Evolutionary conservation across 2,113 vertebrate species (phyloP), one percentile per base, ranked within the genome.

Genomic region (Gorilla gorilla): DNA sequence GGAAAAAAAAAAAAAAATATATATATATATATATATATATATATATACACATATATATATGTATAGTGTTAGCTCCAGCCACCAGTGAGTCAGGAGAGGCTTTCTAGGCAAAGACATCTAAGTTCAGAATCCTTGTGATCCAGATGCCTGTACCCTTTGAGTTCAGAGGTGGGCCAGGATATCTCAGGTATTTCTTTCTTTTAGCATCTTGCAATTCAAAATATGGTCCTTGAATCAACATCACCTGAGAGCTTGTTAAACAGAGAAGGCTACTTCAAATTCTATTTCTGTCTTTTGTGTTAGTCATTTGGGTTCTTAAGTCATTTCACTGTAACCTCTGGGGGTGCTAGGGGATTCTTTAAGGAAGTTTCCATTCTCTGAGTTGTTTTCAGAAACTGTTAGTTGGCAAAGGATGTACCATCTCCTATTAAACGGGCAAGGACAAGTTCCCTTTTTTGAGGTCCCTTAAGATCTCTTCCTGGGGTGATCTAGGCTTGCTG

Each of bases 241-340:
- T 48, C 75, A 61, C 22, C 72, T 9, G 70, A 73, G 18, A 91
- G 23, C 32, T 85, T 66, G 10, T 93, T n/a, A 73, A 52, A 64
- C 43, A 61, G 30, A 80, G 61, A 55, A 92, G 82, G 35, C 72
- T 22, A 66, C 38, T 89, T 85, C 89, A 48, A 81, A 76, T 72
- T 81, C 86, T 94, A 72, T 90, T 96, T 89, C 38, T 82, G 45
- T 23, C 75, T 89, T 96, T 64, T 23, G 13, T 90, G 35, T 93
- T 90, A 97, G 93, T 97, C 86, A 95, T 92, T 64, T 89, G 64
- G 80, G 12, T 97, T 70, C 84, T 96, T 72, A 22, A 40, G 35
- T 91, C 79, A 93, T 87, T 93, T 98, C 75, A 40, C 43, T 20
- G 12, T 90, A 78, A 97, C 52, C 94, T 86, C 32, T 93, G 48